Base-by-base conservation (phyloP, 92 coral and sea anemone genomes). In the Blastomussa wellsi region DNA sequence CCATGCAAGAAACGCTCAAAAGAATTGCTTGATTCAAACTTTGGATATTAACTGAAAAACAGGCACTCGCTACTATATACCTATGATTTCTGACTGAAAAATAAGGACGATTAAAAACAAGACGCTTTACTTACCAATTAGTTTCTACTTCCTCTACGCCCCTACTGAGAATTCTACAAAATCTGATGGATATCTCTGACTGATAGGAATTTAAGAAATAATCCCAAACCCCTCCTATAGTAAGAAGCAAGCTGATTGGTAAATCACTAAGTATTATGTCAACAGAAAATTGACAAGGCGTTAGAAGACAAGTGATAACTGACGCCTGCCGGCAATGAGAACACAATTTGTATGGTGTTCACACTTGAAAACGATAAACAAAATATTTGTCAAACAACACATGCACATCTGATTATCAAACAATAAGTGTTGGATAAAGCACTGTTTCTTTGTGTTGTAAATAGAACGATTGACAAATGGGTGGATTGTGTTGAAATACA, bases 241-340 rank as follows among this genome's bases (percentile, higher is more conserved):
- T 1, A 60, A 28, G 26, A 20, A 39, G 22, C 17, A 22, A 19
- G 26, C 55, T 38, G 72, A 79, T 79, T 79, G 73, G 83, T 9
- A 29, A 7, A 79, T 79, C 64, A 79, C 72, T 13, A 60, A 79
- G 83, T 64, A 79, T 79, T 64, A 79, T 60, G 83, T 79, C 83
- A 79, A 79, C 73, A 15, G 83, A 79, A n/a, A 62, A 28, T 79
- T 68, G 38, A 38, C 24, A 78, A 59, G 14, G 82, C 53, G 83
- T 32, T 36, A 64, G 41, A 60, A 26, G 16, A 79, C 83, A 60
- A 39, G 83, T 9, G 73, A 24, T 26, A 11, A 20, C 35, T 41
- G 72, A 62, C 83, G 37, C 83, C 53, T 41, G 53, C 28, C 28
- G 26, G 26, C 35, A 5, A 37, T 60, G 55, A 64, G 37, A 41